Evolutionary conservation across 2,797 vertebrate species (phyloP).

Genomic region (Phaenicophaeus curvirostris): DNA sequence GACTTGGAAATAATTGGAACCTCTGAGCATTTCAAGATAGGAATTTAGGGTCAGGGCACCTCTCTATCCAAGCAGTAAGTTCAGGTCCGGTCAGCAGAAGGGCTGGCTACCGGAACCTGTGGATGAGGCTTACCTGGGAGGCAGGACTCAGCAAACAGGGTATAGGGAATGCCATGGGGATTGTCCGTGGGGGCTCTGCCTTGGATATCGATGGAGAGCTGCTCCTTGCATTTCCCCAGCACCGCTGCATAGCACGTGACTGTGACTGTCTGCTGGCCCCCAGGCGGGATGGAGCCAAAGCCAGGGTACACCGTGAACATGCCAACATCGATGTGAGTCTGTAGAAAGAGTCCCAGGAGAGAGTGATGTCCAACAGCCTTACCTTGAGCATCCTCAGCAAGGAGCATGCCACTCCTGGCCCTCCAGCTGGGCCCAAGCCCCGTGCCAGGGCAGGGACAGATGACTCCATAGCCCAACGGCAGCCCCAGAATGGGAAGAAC

Average conservation of each 20-base stretch:
- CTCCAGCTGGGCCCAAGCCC: background rate
- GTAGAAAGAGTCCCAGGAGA: background rate
- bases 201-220: slow-evolving; percentile 82
- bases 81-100: background rate
- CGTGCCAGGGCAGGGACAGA: background rate
- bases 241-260: slow-evolving; percentile 88
- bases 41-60: background rate
- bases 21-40: background rate
- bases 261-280: slow-evolving; percentile 78
- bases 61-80: background rate
- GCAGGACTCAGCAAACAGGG: slow-evolving; percentile 84
- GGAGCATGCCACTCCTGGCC: background rate
- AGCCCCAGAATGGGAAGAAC: background rate
- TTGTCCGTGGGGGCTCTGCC: slow-evolving; percentile 83
- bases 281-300: slow-evolving; percentile 76
- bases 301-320: slow-evolving; percentile 87
- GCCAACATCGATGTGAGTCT: slow-evolving; percentile 80
- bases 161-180: slow-evolving; percentile 83
- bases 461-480: background rate
- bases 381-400: background rate
- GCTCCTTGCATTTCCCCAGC: slow-evolving; percentile 80
- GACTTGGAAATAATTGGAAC: background rate
- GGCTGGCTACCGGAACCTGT: background rate
- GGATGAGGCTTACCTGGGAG: slow-evolving; percentile 79
- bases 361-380: background rate